phyloP scores from a whole-genome alignment of 2,888 invertebrate species.

The Stratiomys singularior region DNA sequence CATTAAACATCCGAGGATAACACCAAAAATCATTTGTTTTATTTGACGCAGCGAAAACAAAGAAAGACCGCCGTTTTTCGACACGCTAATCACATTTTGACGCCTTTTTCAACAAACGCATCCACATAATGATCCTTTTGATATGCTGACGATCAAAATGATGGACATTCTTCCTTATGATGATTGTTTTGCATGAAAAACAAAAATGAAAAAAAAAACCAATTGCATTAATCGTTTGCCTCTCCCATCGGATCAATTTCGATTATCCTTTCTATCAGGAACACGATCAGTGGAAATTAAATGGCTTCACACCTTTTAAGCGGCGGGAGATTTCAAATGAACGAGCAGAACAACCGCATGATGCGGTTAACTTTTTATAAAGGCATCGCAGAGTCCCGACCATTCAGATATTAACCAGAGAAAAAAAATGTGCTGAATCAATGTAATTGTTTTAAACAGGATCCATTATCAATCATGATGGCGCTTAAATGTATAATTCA shows the following conservation, averaged over 20 bases:
- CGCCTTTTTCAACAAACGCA: too few relatives aligned
- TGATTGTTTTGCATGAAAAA: slow-evolving; percentile 21
- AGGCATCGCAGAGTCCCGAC: neutral
- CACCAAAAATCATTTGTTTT: slow-evolving; percentile 9
- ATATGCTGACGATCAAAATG: neutral
- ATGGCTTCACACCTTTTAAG: slow-evolving; percentile 43
- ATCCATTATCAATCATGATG: slow-evolving; percentile 3
- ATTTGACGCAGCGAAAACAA: neutral
- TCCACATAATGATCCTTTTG: too few relatives aligned
- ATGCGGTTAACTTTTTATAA: neutral
- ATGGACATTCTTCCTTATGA: neutral
- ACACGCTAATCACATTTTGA: too few relatives aligned
- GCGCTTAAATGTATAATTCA: too few relatives aligned
- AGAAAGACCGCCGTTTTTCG: neutral
- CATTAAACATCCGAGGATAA: neutral
- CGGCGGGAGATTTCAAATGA: slow-evolving; percentile 39
- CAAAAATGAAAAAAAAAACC: too few relatives aligned
- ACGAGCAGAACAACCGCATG: slow-evolving; percentile 1
- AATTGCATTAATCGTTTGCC: slow-evolving; percentile 7
- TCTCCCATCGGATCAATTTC: neutral
- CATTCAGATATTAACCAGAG: neutral
- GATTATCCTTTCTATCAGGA: slow-evolving; percentile 26
- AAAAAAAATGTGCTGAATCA: slow-evolving; percentile 27
- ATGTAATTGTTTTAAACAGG: slow-evolving; percentile 40
- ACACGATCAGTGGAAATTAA: slow-evolving; percentile 37